Evolutionary conservation across 2,888 invertebrate species (phyloP).

Genomic region (Coleophora flavipennella): DNA sequence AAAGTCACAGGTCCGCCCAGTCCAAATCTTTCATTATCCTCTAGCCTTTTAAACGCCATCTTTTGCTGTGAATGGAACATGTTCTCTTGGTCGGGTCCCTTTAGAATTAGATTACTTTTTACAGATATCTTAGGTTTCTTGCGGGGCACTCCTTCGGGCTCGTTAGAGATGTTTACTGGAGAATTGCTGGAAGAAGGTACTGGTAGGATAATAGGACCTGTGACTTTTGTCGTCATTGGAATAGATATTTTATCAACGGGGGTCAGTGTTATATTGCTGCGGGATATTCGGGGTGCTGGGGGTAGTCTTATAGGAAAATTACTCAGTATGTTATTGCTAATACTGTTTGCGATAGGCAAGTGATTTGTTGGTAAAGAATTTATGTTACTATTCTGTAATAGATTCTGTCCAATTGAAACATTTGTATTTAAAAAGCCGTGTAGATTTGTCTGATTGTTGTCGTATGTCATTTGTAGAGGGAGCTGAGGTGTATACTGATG

Average conservation of each 20-base stretch:
- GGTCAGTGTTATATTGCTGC: constrained; percentile 51
- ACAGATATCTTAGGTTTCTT: constrained; percentile 69
- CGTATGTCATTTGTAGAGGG: constrained; percentile 41
- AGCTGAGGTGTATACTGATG: constrained; percentile 43
- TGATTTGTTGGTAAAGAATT: constrained; percentile 43
- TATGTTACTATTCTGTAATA: constrained; percentile 41
- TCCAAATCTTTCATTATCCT: constrained; percentile 56
- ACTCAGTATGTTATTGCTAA: constrained; percentile 52
- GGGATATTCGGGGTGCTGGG: constrained; percentile 38
- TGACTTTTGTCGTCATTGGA: constrained; percentile 45
- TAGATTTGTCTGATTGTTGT: constrained; percentile 38
- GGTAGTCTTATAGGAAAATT: constrained; percentile 59
- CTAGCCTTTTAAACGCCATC: constrained; percentile 59
- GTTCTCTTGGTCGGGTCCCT: constrained; percentile 63
- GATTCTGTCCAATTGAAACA: constrained; percentile 43
- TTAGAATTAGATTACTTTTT: constrained; percentile 63
- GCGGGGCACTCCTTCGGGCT: constrained; percentile 47
- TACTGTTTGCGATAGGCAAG: constrained; percentile 36
- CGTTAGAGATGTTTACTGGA: constrained; percentile 41
- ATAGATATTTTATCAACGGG: constrained; percentile 52
- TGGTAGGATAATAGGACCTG: constrained; percentile 56
- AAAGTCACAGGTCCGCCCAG: constrained; percentile 56
- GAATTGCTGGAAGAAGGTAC: constrained; percentile 56
- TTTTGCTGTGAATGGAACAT: constrained; percentile 67
- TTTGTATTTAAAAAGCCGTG: constrained; percentile 48